Evolutionary conservation across 2,888 invertebrate species (phyloP).

Genomic region (Plusia festucae): DNA sequence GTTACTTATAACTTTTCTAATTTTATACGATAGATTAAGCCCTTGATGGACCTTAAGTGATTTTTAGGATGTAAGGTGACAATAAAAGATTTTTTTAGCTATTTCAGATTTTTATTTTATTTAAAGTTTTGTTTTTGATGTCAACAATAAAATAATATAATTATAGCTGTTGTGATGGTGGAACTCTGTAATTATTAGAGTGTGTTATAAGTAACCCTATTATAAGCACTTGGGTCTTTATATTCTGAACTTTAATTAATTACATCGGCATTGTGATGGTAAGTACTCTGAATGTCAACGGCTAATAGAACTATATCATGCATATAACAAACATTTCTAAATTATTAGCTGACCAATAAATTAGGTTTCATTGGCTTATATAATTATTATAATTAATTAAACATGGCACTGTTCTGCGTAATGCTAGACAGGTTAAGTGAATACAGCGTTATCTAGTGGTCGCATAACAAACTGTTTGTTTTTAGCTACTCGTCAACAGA

Average conservation of each 20-base stretch:
- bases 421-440: slow-evolving; percentile 51
- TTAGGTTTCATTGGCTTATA: slow-evolving; percentile 38
- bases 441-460: slow-evolving; percentile 54
- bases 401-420: slow-evolving; percentile 70
- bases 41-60: slow-evolving; percentile 37
- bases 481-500: slow-evolving; percentile 66
- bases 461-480: slow-evolving; percentile 21
- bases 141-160: slow-evolving; percentile 76
- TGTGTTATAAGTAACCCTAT: slow-evolving; percentile 25
- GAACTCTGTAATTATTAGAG: slow-evolving; percentile 40
- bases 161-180: slow-evolving; percentile 54
- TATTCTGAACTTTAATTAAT: slow-evolving; percentile 26
- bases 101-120: slow-evolving; percentile 80
- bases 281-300: slow-evolving; percentile 50
- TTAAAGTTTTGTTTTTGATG: slow-evolving; percentile 78
- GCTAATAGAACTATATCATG: slow-evolving; percentile 47
- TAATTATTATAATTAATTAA: slow-evolving; percentile 50
- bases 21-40: slow-evolving; percentile 34
- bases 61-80: slow-evolving; percentile 52
- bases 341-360: slow-evolving; percentile 43
- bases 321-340: slow-evolving; percentile 40
- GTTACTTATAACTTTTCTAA: slow-evolving; percentile 32
- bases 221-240: slow-evolving; percentile 31
- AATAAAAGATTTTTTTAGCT: slow-evolving; percentile 77
- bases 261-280: slow-evolving; percentile 40